A percentile compares a stretch with the other conserved stretches of the same genome.
Evolutionary conservation across 2,113 vertebrate genomes (phyloP).

Genomic region (Clarias gariepinus): DNA sequence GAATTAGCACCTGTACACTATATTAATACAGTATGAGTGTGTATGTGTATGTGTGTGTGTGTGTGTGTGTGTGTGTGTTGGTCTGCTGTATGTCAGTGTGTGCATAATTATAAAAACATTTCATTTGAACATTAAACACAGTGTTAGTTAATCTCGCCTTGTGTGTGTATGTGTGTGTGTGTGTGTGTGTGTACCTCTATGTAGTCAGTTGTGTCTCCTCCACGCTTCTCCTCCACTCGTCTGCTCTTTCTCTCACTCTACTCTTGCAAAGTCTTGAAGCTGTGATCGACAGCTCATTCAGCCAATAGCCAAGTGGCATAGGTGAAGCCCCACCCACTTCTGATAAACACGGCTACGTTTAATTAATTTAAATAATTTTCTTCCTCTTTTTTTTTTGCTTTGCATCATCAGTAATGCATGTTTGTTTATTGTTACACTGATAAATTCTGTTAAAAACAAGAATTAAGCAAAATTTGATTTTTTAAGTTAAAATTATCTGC

Average conservation of each 20-base stretch:
- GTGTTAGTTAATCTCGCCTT: not conserved
- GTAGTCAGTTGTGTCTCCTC: not conserved
- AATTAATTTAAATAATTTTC: not conserved
- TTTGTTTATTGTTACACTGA: not conserved
- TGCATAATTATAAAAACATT: not conserved
- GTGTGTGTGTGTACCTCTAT: conserved; percentile 5
- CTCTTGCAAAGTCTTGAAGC: not conserved
- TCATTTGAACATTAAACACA: not conserved
- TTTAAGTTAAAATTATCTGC: not conserved
- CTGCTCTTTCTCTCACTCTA: not conserved
- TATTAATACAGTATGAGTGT: not conserved
- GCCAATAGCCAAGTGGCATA: not conserved
- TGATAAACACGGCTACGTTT: not conserved
- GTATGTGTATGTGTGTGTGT: not conserved
- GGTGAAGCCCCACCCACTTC: conserved; percentile 1
- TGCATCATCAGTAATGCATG: not conserved
- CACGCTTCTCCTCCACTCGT: not conserved
- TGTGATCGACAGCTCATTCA: not conserved
- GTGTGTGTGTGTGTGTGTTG: not conserved
- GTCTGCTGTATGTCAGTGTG: not conserved
- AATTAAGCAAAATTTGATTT: not conserved
- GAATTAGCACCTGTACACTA: not conserved
- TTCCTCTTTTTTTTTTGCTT: not conserved
- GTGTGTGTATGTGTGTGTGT: conserved; percentile 2
- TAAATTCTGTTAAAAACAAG: too few species aligned